Percentiles rank a stretch among this genome's conserved stretches.
These are phyloP conservation scores for Glomeris maerens DNA, from an alignment of 1,140 invertebrate species.

Conservation along the genomic window DNA sequence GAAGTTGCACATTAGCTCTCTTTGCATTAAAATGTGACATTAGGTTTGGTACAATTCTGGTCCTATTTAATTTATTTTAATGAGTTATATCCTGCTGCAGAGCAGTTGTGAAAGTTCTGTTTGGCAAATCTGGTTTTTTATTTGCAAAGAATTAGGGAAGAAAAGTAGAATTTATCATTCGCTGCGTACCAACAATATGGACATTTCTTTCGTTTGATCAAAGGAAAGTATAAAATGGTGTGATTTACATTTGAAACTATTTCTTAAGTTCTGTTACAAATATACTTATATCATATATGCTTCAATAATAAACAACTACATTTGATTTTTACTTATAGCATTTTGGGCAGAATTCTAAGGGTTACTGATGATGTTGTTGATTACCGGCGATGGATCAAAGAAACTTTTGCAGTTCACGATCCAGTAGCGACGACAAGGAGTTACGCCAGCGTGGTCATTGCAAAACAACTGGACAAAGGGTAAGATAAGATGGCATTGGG, in stretches of 20 bases:
- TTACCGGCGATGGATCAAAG: conserved; percentile 49
- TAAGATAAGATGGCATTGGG: background rate
- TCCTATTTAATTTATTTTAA: conserved; percentile 4
- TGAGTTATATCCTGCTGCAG: conserved; percentile 1
- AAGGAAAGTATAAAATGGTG: background rate
- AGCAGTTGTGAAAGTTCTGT: background rate
- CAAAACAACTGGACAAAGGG: background rate
- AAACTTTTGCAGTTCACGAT: conserved; percentile 19
- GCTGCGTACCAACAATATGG: background rate
- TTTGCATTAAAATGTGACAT: background rate
- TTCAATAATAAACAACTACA: too few relatives aligned
- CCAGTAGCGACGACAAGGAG: background rate
- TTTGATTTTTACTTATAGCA: conserved; percentile 30
- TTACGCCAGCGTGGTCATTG: background rate
- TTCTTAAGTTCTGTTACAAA: too few relatives aligned
- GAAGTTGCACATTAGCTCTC: background rate
- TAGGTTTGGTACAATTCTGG: background rate
- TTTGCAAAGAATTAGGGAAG: background rate
- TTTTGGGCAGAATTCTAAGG: conserved; percentile 75
- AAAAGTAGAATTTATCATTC: background rate
- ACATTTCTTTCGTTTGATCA: conserved; percentile 5
- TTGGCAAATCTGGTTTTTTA: background rate
- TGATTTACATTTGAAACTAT: conserved; percentile 8
- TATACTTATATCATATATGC: too few relatives aligned
- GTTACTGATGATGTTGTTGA: conserved; percentile 87